phyloP scores from a whole-genome alignment of 2,888 invertebrate species.

The Drosophila fungiperda region DNA sequence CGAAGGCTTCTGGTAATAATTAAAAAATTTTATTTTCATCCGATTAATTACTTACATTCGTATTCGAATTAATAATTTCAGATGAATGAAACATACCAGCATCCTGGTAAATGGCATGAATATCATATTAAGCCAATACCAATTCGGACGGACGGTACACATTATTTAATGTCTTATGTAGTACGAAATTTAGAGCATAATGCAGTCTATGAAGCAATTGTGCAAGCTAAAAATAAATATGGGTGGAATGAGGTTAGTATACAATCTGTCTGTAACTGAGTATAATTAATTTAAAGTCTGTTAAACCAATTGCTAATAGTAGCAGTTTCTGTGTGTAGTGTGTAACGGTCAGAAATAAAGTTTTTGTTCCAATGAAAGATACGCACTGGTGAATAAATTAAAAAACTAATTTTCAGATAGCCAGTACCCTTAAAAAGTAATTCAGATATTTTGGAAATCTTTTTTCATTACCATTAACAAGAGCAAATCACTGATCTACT shows the following conservation, averaged over 20 bases:
- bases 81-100: conserved; percentile 90
- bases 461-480: neutral
- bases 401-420: neutral
- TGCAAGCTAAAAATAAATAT: conserved; percentile 90
- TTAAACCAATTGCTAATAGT: neutral
- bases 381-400: neutral
- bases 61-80: conserved; percentile 66
- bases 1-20: conserved; percentile 87
- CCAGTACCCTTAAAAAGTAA: neutral
- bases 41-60: neutral
- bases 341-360: neutral
- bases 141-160: conserved; percentile 83
- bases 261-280: neutral
- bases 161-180: conserved; percentile 88
- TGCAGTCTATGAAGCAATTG: conserved; percentile 90
- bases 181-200: conserved; percentile 88
- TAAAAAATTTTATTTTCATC: neutral
- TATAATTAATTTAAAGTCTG: neutral
- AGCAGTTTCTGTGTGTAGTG: neutral
- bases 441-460: neutral
- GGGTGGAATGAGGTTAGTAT: conserved; percentile 89
- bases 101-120: conserved; percentile 90
- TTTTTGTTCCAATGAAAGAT: neutral
- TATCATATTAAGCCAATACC: conserved; percentile 84
- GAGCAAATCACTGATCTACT: neutral